These are phyloP conservation scores for Penelope pileata DNA, from an alignment of 2,113 vertebrate species.

Conservation along the genomic window DNA sequence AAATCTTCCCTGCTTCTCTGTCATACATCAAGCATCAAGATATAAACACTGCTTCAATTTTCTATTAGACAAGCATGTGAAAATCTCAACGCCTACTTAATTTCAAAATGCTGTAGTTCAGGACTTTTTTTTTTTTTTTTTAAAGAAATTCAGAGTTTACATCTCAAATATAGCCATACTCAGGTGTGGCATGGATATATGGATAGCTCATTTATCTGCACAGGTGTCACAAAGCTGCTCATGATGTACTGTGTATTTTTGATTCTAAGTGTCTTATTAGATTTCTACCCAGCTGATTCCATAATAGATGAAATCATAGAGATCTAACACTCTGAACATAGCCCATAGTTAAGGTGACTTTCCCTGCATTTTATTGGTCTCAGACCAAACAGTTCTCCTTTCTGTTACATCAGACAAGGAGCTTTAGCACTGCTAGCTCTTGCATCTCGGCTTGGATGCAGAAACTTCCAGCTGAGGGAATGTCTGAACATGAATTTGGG, in stretches of 20 bases:
- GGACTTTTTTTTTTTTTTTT: neutral
- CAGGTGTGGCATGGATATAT: fast-evolving
- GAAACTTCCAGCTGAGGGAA: neutral
- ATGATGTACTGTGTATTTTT: neutral
- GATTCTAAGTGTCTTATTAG: neutral
- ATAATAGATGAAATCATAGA: neutral
- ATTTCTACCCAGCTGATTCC: neutral
- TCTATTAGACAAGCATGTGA: neutral
- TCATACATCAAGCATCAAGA: neutral
- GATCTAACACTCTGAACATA: neutral
- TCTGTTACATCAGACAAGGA: neutral
- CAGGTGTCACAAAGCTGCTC: fast-evolving
- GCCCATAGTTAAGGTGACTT: neutral
- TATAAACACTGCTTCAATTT: neutral
- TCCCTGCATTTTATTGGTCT: neutral
- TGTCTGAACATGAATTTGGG: neutral
- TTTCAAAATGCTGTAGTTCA: neutral
- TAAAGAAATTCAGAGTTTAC: neutral
- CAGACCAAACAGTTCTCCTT: neutral
- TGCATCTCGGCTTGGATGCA: neutral
- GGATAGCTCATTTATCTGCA: neutral
- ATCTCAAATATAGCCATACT: neutral
- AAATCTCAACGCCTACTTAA: neutral
- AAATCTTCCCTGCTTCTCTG: neutral
- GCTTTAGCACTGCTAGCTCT: neutral